Evolutionary conservation across 2,113 vertebrate genomes (phyloP).

Genomic region (Tetrao urogallus): DNA sequence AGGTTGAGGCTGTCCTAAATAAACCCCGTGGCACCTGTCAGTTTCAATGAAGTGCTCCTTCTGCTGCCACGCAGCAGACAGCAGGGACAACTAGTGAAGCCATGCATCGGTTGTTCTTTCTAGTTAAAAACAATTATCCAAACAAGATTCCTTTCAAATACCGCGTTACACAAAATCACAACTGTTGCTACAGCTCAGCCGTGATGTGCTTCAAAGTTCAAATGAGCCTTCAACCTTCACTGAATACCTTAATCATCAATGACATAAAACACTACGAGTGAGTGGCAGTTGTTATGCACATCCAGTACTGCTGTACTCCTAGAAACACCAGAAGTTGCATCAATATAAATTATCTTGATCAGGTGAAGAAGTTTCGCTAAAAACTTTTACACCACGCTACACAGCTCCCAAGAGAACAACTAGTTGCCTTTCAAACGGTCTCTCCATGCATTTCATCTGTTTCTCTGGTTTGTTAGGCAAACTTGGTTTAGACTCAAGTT

Average conservation of each 20-base stretch:
- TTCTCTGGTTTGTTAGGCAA: neutral
- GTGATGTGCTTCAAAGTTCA: neutral
- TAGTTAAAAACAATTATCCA: neutral
- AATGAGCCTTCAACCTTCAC: neutral
- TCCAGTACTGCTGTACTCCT: neutral
- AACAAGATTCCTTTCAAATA: neutral
- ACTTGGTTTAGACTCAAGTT: neutral
- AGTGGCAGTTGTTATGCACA: neutral
- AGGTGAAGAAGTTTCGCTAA: neutral
- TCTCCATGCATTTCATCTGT: neutral
- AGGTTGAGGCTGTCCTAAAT: slow-evolving; percentile 58
- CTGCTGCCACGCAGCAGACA: slow-evolving; percentile 40
- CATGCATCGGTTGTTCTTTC: neutral
- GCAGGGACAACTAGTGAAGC: neutral
- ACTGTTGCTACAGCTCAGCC: neutral
- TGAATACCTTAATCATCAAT: neutral
- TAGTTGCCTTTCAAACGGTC: neutral
- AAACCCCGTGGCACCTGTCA: slow-evolving; percentile 68
- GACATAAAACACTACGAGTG: neutral
- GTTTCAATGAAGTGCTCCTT: slow-evolving; percentile 43
- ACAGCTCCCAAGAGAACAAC: neutral
- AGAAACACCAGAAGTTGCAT: neutral
- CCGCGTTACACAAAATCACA: neutral
- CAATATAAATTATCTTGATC: neutral
- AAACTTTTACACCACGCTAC: neutral